A percentile compares a stretch with the other conserved stretches of the same genome.
These are phyloP conservation scores for Pachydiplax longipennis DNA, from an alignment of 2,888 invertebrate genomes.

Conservation along the genomic window DNA sequence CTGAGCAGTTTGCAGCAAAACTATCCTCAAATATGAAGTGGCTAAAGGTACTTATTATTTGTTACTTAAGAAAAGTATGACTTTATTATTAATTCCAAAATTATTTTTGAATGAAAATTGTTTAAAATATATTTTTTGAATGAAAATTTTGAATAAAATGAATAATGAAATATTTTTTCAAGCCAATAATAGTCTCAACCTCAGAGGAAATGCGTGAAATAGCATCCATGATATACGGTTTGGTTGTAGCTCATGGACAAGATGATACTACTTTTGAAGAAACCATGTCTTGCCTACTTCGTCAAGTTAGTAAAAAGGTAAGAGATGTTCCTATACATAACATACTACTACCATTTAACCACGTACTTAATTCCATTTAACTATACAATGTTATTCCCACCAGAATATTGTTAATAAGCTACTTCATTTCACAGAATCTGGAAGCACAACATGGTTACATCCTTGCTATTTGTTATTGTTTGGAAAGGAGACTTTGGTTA, in stretches of 20 bases:
- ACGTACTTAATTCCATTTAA: not conserved
- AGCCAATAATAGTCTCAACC: constrained; percentile 71
- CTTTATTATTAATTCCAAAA: not conserved
- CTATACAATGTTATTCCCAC: not conserved
- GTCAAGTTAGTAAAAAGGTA: constrained; percentile 54
- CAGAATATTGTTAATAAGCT: not conserved
- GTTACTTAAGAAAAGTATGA: not conserved
- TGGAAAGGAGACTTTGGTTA: constrained; percentile 71
- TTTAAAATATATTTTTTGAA: too few relatives aligned
- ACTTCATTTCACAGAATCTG: constrained; percentile 61
- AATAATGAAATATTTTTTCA: constrained; percentile 48
- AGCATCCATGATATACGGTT: constrained; percentile 77
- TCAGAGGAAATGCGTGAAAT: constrained; percentile 79
- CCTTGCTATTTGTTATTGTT: constrained; percentile 73
- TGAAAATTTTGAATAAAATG: too few relatives aligned
- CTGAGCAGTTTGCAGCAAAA: constrained; percentile 70
- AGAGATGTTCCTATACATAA: not conserved
- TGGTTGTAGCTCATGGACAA: constrained; percentile 70
- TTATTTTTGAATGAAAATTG: too few relatives aligned
- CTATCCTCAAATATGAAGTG: constrained; percentile 71
- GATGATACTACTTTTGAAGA: constrained; percentile 63
- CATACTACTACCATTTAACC: not conserved
- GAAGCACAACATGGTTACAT: constrained; percentile 83
- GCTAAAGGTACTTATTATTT: constrained; percentile 61
- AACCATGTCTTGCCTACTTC: constrained; percentile 60